These are phyloP conservation scores for Trichopria drosophilae DNA, from an alignment of 2,888 invertebrate species.

Conservation along the genomic window DNA sequence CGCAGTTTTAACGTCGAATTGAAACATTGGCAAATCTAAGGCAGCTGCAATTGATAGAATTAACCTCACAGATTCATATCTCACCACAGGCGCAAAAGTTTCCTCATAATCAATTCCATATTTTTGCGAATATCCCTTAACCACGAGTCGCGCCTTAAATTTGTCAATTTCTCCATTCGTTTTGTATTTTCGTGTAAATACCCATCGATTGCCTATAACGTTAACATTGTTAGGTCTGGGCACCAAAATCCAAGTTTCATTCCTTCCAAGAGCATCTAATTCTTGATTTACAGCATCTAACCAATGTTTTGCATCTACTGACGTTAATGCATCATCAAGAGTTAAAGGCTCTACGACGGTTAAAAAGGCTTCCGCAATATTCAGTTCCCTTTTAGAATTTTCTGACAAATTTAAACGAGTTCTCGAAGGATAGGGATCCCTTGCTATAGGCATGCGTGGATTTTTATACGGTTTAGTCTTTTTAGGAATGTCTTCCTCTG, in stretches of 20 bases:
- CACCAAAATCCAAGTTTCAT: slow-evolving; percentile 10
- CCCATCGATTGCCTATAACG: slow-evolving; percentile 32
- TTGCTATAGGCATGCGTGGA: not conserved
- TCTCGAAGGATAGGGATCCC: slow-evolving; percentile 8
- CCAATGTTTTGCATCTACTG: slow-evolving; percentile 12
- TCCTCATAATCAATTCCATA: slow-evolving; percentile 7
- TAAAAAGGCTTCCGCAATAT: slow-evolving; percentile 6
- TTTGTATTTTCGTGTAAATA: slow-evolving; percentile 35
- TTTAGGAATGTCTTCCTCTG: not conserved
- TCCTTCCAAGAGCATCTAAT: slow-evolving; percentile 6
- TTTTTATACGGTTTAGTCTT: not conserved
- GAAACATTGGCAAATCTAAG: slow-evolving; percentile 25
- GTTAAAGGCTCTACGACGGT: slow-evolving; percentile 7
- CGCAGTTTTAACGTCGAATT: slow-evolving; percentile 31
- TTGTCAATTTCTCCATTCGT: slow-evolving; percentile 28
- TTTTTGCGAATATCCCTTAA: slow-evolving; percentile 34
- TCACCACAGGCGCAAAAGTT: slow-evolving; percentile 4
- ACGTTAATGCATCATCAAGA: slow-evolving; percentile 15
- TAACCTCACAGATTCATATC: not conserved
- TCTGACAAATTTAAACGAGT: not conserved
- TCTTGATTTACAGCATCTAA: slow-evolving; percentile 14
- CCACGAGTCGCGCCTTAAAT: slow-evolving; percentile 37
- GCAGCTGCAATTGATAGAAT: slow-evolving; percentile 32
- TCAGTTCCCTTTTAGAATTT: not conserved
- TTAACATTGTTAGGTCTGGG: slow-evolving; percentile 13